A percentile compares a stretch with the other conserved stretches of the same genome.
Conservation (phyloP, 2,888 invertebrate species). For the Philereme transversata region DNA sequence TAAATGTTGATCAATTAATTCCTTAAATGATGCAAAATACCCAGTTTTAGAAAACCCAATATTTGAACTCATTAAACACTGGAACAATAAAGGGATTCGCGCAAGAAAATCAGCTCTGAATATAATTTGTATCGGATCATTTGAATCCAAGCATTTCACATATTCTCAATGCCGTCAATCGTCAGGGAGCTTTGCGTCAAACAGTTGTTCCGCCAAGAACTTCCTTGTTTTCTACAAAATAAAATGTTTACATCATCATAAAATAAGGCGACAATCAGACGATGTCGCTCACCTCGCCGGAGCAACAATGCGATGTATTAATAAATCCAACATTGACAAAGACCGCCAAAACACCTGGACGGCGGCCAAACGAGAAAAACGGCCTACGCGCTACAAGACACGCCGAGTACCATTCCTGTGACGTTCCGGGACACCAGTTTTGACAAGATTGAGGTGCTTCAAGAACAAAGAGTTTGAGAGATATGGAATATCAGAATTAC, state of each 20-base stretch:
- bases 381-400: slow-evolving; percentile 58
- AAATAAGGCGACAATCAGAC: slow-evolving; percentile 34
- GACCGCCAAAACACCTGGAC: slow-evolving; percentile 82
- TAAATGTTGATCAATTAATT: too few species aligned
- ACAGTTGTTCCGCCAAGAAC: slow-evolving; percentile 3
- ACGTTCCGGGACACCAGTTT: slow-evolving; percentile 41
- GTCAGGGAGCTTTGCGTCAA: neutral
- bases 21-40: too few species aligned
- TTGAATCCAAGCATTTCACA: neutral
- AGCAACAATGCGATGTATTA: slow-evolving; percentile 73
- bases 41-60: too few species aligned
- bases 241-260: slow-evolving; percentile 19
- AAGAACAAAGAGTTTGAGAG: neutral
- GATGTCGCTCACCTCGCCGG: slow-evolving; percentile 66
- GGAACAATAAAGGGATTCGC: too few species aligned
- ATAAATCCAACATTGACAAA: slow-evolving; percentile 84
- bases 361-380: slow-evolving; percentile 69
- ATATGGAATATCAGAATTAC: neutral
- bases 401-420: slow-evolving; percentile 58
- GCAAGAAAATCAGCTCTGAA: neutral
- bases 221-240: slow-evolving; percentile 11
- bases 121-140: neutral
- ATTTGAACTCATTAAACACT: too few species aligned
- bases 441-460: slow-evolving; percentile 13
- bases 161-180: slow-evolving; percentile 29